Conservation (phyloP, 2,888 invertebrate genomes). For the Trissolcus brochymenae region DNA sequence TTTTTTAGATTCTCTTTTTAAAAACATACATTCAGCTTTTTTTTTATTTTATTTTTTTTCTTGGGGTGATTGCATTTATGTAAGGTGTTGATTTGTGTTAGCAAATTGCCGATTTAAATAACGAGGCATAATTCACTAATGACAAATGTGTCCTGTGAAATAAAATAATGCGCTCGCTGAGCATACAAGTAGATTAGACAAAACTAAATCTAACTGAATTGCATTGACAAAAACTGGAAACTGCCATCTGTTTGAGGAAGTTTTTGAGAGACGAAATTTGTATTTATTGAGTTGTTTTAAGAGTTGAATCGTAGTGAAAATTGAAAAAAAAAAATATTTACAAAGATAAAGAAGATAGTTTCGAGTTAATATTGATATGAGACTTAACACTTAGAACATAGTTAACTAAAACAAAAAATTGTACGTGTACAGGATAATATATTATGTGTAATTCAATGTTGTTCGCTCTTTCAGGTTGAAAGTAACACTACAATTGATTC, state of each 20-base stretch:
- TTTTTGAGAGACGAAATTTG: conserved; percentile 27
- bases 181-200: conserved; percentile 47
- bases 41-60: conserved; percentile 11
- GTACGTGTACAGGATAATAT: conserved; percentile 62
- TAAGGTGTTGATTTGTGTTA: conserved; percentile 44
- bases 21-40: conserved; percentile 2
- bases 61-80: conserved; percentile 45
- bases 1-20: neutral
- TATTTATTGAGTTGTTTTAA: conserved; percentile 33
- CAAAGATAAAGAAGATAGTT: conserved; percentile 13
- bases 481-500: conserved; percentile 58
- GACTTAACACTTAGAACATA: conserved; percentile 55
- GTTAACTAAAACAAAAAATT: conserved; percentile 55
- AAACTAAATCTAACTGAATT: conserved; percentile 44
- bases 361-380: conserved; percentile 33
- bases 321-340: conserved; percentile 7
- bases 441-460: conserved; percentile 61
- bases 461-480: conserved; percentile 60
- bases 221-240: conserved; percentile 43
- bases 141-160: conserved; percentile 34
- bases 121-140: conserved; percentile 33
- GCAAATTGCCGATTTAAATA: conserved; percentile 13
- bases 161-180: conserved; percentile 36
- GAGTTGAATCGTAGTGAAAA: conserved; percentile 26
- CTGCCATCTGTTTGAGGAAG: conserved; percentile 36